Base-by-base conservation (phyloP, 2,888 invertebrate species). In the Psylliodes chrysocephalus region DNA sequence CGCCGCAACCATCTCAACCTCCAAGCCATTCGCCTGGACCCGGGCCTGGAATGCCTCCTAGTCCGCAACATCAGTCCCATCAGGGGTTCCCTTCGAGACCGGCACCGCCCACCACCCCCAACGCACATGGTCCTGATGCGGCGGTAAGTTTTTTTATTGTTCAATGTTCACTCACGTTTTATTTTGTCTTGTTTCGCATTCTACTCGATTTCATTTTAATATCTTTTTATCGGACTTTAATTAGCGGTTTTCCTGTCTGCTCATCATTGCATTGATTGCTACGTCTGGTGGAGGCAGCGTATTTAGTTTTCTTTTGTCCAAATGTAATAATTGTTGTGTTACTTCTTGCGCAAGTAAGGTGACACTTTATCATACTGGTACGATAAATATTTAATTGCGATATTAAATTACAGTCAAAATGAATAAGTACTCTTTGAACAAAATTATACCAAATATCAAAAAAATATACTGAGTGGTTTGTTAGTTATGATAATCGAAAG, bases 41-140 rank as follows among this genome's bases (percentile, higher is more conserved):
- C 60, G 86, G 64, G 4, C 67, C 67, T 74, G 85, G 86, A 66
- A 82, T 86, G 66, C 82, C 82, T 46, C 87, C 87, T 57, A 87
- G 87, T 70, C 85, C 88, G 42, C 87, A 87, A 77, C 86, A 86
- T 44, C 79, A 79, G 68, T 75, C 76, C 63, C 80, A 74, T 65
- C 86, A 90, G 89, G 87, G 87, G 75, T 90, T 89, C 67, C 89
- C 90, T 69, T 89, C 86, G 72, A 85, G 91, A 82, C 91, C 90
- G 68, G 87, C 90, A 72, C 90, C 90, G 82, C 88, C 91, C 77
- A 91, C 91, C 78, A 91, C 91, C 71, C 91, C 91, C 71, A 91
- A 91, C 83, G 87, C 91, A 76, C 91, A 91, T 82, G 90, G 89
- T 80, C 91, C 91, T 71, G 91, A 91, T 81, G 87, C 89, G 71